Base-by-base conservation (phyloP, 2,888 invertebrate genomes). In the Tiphia femorata region DNA sequence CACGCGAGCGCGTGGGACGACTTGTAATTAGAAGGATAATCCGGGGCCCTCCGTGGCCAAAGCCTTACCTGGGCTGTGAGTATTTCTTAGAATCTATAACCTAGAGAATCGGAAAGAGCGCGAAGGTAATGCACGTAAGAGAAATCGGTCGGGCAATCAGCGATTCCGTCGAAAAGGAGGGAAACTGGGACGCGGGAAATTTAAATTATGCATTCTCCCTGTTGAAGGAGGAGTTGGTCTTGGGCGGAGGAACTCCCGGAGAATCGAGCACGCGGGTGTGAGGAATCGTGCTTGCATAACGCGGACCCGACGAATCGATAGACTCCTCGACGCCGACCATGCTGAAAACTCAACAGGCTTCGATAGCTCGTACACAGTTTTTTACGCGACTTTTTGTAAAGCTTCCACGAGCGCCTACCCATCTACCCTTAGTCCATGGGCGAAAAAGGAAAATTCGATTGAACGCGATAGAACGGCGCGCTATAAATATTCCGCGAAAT, bases 191-290 rank as follows among this genome's bases (percentile, higher is more conserved):
- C 75, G 70, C 71, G 66, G 65, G 69, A 70, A 70, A 70, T 73
- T 75, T 77, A 74, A 77, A 77, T 77, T 77, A 77, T 77, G 75
- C 75, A 77, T 71, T 72, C 68, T 67, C 42, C 50, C 42, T 41
- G 63, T 58, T 62, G 59, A 59, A 59, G n/a, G n/a, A n/a, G n/a
- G n/a, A n/a, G 59, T 42, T 53, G 53, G 62, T 58, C 41, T 52
- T 27, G 37, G 43, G 46, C 29, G 33, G 23, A 17, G 49, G 58
- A 52, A 54, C 35, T 62, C 38, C 33, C 12, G 23, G 58, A 43
- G 57, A 49, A 64, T 59, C 59, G 58, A 49, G 42, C 47, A 43
- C 33, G 53, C 54, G 38, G 21, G 33, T 43, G 47, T 52, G 57
- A 69, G 66, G 58, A 58, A 67, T 70, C 53, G 51, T 46, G 54